Percentiles rank a stretch among this genome's conserved stretches.
phyloP scores from a whole-genome alignment of 2,797 vertebrate species.

The Diplodus puntazzo region DNA sequence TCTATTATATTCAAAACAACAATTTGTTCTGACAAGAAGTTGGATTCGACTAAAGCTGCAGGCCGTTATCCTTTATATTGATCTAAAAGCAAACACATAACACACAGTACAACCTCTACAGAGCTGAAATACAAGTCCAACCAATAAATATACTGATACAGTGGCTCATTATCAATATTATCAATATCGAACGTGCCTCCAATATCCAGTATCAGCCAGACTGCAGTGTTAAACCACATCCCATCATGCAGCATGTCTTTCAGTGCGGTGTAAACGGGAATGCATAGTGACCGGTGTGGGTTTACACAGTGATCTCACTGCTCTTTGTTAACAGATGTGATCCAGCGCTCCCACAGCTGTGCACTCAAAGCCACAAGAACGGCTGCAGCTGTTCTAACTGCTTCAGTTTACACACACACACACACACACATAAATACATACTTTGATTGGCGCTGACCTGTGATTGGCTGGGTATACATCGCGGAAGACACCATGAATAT shows the following conservation, averaged over 20 bases:
- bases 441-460: slow-evolving; percentile 45
- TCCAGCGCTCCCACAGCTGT: slow-evolving; percentile 76
- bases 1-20: not conserved
- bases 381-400: slow-evolving; percentile 80
- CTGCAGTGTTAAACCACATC: slow-evolving; percentile 11
- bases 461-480: slow-evolving; percentile 47
- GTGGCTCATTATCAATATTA: not conserved
- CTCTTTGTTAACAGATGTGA: slow-evolving; percentile 78
- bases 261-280: slow-evolving; percentile 44
- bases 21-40: not conserved
- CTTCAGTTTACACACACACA: slow-evolving; percentile 67
- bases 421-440: slow-evolving; percentile 30
- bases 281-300: slow-evolving; percentile 42
- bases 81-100: not conserved
- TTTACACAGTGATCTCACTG: slow-evolving; percentile 69
- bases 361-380: slow-evolving; percentile 68
- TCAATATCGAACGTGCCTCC: not conserved
- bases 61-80: not conserved
- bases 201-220: not conserved
- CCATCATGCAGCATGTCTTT: slow-evolving; percentile 52
- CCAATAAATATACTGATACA: not conserved
- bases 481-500: slow-evolving; percentile 36
- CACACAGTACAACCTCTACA: not conserved
- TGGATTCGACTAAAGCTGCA: not conserved
- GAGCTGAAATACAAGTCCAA: not conserved